Base-by-base conservation (phyloP, 37 sponge, comb jelly and placozoan species). In the Cliona cf. orientalis region DNA sequence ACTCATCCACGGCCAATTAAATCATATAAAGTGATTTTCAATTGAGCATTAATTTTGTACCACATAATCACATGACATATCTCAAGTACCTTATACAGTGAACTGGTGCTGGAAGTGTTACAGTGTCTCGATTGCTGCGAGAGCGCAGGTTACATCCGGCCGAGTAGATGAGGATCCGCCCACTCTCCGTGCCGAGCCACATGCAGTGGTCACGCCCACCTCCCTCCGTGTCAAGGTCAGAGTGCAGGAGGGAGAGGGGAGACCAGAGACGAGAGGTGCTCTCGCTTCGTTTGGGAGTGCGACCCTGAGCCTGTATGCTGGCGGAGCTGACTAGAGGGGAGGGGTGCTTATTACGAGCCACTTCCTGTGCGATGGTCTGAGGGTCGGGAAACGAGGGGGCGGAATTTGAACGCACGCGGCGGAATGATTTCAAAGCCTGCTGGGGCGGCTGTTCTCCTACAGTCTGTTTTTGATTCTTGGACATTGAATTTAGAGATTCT, bases 121-220 rank as follows among this genome's bases (percentile, higher is more conserved):
- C 42, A 12, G 64, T 76, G 28, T 37, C n/a, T 33, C 80, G 66
- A 43, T 44, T 84, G 60, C 60, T 81, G 19, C 82, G 80, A 12
- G 74, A 78, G 0, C 91, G 69, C 22, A 90, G 76, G 58, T 76
- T 90, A 37, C 76, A 49, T 7, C 91, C 91, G 0, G 75, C 55
- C 14, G 44, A 7, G 72, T 84, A 85, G 25, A 85, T 41, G 19
- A 45, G 38, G 42, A 90, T 2, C 59, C 61, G 67, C 2, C 88
- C 88, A 29, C 71, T 71, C 36, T 88, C 86, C 23, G 93, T 88
- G 3, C 93, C 93, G 58, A 92, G 75, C 93, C 93, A 92, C 66
- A 92, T 80, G 68, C 87, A 72, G 61, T 55, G 42, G 14, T 36
- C 46, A 59, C 83, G 31, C 41, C 66, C 75, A 14, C 36, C 41